Base-by-base conservation (phyloP, 1,140 invertebrate species). In the Lordiphosa collinella region DNA sequence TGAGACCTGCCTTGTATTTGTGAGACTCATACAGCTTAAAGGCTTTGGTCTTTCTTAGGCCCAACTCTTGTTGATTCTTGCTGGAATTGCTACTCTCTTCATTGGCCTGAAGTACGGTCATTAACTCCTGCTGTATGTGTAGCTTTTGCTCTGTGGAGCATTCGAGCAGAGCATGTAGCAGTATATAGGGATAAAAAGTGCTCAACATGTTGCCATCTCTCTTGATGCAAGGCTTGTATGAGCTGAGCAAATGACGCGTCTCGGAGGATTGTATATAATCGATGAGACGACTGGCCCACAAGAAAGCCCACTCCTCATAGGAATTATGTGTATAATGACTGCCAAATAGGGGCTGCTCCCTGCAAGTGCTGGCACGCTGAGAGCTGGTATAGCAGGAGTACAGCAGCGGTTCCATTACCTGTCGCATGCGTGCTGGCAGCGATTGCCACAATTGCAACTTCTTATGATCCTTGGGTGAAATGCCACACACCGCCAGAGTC, bases 241-340 rank as follows among this genome's bases (percentile, higher is more conserved):
- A 92, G 32, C 90, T 90, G 3, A 95, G 85, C 16, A 95, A 78
- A 25, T 91, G 89, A 11, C 90, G 90, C 11, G 90, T 90, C 16
- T 90, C 90, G 16, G 91, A 89, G 0, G 90, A 89, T 11, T 91
- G 89, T 13, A 93, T 90, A 7, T 90, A 87, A 0, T 90, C 90
- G 18, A 94, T 92, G 2, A 94, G 65, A 32, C 91, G 90, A n/a
- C 88, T 90, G 0, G 92, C 90, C 92, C 93, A 94, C 60, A 92
- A 91, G 62, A 93, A 92, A n/a, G 93, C 91, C 94, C 94, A 95
- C 61, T 92, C 91, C 66, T 93, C 91, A 69, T 94, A 94, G 16
- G 91, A 92, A 12, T 91, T 71, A 9, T 68, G 52, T 4, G 72
- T 72, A 10, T 79, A 90, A 51, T 91, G 90, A 3, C 93, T 93